A percentile compares a stretch with the other conserved stretches of the same genome.
Conservation (phyloP, 2,113 vertebrate species). For the Hiodon tergisus region DNA sequence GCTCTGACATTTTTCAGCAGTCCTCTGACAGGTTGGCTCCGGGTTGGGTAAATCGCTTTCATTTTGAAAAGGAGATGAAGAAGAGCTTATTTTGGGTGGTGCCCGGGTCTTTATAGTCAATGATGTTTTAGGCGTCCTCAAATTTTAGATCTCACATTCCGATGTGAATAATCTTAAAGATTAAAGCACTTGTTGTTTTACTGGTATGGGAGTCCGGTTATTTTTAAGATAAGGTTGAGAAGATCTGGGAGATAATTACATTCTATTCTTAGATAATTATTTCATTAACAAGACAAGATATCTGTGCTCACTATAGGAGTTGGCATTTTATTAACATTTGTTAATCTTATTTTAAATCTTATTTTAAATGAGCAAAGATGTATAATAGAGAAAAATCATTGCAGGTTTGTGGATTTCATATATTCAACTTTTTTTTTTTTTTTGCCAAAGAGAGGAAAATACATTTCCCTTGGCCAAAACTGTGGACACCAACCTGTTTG, state of each 20-base stretch:
- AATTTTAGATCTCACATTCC: not conserved
- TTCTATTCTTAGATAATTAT: too few relatives aligned
- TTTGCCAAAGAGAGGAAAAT: conserved; percentile 28
- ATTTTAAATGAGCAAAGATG: too few relatives aligned
- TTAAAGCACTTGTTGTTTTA: not conserved
- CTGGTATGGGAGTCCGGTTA: too few relatives aligned
- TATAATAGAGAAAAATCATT: too few relatives aligned
- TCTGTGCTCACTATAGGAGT: too few relatives aligned
- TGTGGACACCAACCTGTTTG: conserved; percentile 24
- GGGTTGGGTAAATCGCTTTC: conserved; percentile 21
- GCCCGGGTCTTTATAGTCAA: not conserved
- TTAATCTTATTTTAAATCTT: too few relatives aligned
- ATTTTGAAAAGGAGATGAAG: conserved; percentile 29
- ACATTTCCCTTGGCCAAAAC: not conserved
- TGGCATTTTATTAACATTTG: too few relatives aligned
- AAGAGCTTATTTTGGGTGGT: conserved; percentile 4
- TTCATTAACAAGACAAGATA: too few relatives aligned
- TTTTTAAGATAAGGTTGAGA: too few relatives aligned
- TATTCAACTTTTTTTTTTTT: not conserved
- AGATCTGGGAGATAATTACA: too few relatives aligned
- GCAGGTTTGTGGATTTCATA: too few relatives aligned
- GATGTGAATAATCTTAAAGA: not conserved
- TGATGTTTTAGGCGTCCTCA: not conserved
- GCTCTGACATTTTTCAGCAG: conserved; percentile 28
- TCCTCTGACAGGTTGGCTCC: conserved; percentile 25